Evolutionary conservation across 2,888 invertebrate species (phyloP).

Genomic region (Erannis defoliaria): DNA sequence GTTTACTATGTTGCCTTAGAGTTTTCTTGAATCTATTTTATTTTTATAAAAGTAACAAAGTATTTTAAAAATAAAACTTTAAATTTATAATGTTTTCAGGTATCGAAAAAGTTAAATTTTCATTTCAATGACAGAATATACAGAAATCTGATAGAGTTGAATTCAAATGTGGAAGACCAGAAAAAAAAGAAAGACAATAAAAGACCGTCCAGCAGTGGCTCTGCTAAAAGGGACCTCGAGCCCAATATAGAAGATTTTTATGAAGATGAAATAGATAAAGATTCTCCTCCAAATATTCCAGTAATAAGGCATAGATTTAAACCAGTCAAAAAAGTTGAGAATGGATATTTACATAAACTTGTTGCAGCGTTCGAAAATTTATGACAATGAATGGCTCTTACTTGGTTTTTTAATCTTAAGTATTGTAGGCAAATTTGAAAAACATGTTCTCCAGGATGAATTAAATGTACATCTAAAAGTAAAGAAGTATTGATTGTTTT

Average conservation of each 20-base stretch:
- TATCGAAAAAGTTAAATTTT: slow-evolving; percentile 78
- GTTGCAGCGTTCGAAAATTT: slow-evolving; percentile 73
- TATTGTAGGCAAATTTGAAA: not conserved
- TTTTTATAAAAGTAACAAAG: too few relatives aligned
- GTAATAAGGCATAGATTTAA: slow-evolving; percentile 67
- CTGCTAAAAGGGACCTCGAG: slow-evolving; percentile 72
- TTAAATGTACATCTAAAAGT: not conserved
- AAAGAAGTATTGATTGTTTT: too few relatives aligned
- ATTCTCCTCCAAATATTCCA: slow-evolving; percentile 67
- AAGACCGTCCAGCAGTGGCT: slow-evolving; percentile 48
- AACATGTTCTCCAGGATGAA: not conserved
- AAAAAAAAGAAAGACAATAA: slow-evolving; percentile 64
- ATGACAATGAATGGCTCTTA: slow-evolving; percentile 52
- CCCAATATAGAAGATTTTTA: slow-evolving; percentile 81
- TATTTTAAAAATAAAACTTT: slow-evolving; percentile 6
- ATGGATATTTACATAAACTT: slow-evolving; percentile 68
- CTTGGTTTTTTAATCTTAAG: not conserved
- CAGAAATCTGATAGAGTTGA: slow-evolving; percentile 78
- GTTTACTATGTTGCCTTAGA: not conserved
- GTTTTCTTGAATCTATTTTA: not conserved
- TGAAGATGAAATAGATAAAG: slow-evolving; percentile 66
- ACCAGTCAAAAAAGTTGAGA: slow-evolving; percentile 65
- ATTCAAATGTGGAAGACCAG: slow-evolving; percentile 62
- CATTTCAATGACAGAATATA: slow-evolving; percentile 80
- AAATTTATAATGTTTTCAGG: slow-evolving; percentile 64